A percentile compares a stretch with the other conserved stretches of the same genome.
These are phyloP conservation scores for Phocoena sinus DNA, from an alignment of 2,113 vertebrate genomes.

Conservation along the genomic window DNA sequence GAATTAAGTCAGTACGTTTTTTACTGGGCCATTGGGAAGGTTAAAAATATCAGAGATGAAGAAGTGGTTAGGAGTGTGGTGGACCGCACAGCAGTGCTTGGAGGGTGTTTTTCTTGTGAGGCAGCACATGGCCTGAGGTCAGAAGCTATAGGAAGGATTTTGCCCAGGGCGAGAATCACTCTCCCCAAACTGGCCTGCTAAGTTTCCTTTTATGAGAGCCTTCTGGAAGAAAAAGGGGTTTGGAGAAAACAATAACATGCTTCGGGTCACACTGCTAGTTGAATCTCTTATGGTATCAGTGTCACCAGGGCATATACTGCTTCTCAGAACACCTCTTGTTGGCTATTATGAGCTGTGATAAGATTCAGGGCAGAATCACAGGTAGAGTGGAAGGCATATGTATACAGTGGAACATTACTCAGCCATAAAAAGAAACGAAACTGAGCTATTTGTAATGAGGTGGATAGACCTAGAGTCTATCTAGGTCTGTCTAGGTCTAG, in stretches of 20 bases:
- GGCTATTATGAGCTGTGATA: background rate
- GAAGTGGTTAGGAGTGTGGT: background rate
- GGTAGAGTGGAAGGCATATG: too few species aligned
- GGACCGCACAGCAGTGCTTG: background rate
- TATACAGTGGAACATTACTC: too few species aligned
- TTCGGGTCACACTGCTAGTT: background rate
- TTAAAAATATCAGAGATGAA: background rate
- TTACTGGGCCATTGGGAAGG: background rate
- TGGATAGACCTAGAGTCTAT: too few species aligned
- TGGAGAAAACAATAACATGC: background rate
- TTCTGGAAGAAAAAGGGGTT: background rate
- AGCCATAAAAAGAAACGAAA: too few species aligned
- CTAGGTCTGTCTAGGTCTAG: too few species aligned
- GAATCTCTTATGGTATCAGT: background rate
- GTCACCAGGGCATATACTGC: too few species aligned
- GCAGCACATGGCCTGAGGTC: background rate
- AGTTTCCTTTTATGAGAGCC: background rate
- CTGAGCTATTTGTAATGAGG: too few species aligned
- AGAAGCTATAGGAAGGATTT: background rate
- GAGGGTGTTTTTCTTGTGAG: background rate
- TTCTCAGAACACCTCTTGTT: background rate
- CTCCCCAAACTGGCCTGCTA: background rate
- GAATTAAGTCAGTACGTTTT: background rate
- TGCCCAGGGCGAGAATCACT: background rate
- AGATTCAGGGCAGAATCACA: background rate